These are phyloP conservation scores for Catharus ustulatus DNA, from an alignment of 2,797 vertebrate species.

Conservation along the genomic window DNA sequence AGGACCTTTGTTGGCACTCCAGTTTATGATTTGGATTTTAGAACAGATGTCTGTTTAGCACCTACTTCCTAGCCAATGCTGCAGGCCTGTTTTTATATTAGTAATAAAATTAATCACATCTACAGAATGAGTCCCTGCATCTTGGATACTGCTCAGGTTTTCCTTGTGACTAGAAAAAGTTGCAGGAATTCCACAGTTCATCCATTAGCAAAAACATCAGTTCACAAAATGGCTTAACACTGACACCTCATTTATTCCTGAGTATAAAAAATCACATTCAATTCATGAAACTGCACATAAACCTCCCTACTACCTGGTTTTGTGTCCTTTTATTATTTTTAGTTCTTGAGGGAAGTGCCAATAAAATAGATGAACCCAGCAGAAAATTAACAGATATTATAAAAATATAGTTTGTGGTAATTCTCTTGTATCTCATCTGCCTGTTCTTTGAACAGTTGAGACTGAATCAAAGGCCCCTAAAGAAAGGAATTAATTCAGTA, in stretches of 20 bases:
- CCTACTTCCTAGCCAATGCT: not conserved
- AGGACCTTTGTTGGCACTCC: not conserved
- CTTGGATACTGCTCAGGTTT: not conserved
- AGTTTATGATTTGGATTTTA: not conserved
- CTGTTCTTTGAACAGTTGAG: not conserved
- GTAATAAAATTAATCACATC: not conserved
- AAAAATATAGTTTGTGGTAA: conserved; percentile 1
- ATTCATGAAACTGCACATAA: not conserved
- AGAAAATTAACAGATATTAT: conserved; percentile 15
- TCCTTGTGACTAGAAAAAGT: not conserved
- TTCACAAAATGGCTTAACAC: not conserved
- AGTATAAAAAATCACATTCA: not conserved
- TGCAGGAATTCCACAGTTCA: not conserved
- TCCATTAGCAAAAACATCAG: not conserved
- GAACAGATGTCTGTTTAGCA: not conserved
- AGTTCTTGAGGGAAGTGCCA: not conserved
- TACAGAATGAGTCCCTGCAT: not conserved
- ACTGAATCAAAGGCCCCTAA: not conserved
- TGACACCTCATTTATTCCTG: not conserved
- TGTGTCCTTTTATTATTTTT: not conserved
- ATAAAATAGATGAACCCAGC: not conserved
- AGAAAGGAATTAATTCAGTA: conserved; percentile 26
- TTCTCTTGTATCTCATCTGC: not conserved
- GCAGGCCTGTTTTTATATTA: not conserved
- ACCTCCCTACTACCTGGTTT: not conserved